Evolutionary conservation across 1,140 invertebrate genomes (phyloP), one percentile per base, ranked within the genome.

Genomic region (Trichonephila inaurata): DNA sequence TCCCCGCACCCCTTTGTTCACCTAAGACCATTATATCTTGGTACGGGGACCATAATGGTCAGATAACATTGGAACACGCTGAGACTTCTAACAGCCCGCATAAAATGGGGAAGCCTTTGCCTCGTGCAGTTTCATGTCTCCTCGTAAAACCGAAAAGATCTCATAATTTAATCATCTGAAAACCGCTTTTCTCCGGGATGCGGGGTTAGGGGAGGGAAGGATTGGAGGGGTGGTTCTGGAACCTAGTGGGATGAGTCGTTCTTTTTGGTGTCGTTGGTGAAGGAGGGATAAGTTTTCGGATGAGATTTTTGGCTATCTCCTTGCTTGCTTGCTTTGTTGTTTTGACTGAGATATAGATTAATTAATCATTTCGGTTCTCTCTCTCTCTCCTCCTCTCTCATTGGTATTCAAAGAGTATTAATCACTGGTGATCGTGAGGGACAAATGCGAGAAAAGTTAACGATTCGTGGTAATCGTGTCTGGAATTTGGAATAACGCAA

Each of bases 101-200:
- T 89, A 83, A 89, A 89, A 89, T 89, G 77, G 66, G 44, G 66
- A 44, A 85, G n/a, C 28, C 85, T 24, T 33, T 69, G 81, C 61
- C 33, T 77, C 72, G 40, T 69, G 61, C 61, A 44, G 85, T 90
- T 90, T 90, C 89, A 81, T 82, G 66, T 85, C 89, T 88, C 66
- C 94, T 94, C 94, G 89, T 94, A 94, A 94, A 94, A 91, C 94
- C 89, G n/a, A 87, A 86, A 94, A 87, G 66, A 94, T 94, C 89
- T 92, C 94, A 89, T 94, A 94, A 94, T 94, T 94, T 94, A 94
- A 94, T 94, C 94, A 94, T 94, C 94, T 94, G 89, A 90, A 90
- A 90, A 90, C 93, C 88, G 88, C 93, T 93, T 89, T 89, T 93
- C 92, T 93, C 83, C 66, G 90, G 44, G 92, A 64, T 93, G 40